phyloP scores from a whole-genome alignment of 2,113 vertebrate genomes.

The Rostratula benghalensis region DNA sequence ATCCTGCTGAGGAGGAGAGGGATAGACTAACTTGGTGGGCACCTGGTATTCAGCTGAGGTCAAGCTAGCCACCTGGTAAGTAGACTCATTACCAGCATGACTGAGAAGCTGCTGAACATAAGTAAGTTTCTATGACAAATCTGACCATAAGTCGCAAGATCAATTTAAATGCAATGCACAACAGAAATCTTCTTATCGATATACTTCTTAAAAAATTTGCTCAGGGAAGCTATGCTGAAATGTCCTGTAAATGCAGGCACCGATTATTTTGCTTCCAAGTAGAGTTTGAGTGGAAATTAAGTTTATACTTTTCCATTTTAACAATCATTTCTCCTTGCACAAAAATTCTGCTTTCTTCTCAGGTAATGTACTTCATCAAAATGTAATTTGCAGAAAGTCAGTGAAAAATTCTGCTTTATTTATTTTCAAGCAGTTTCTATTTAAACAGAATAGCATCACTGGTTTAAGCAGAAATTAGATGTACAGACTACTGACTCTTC shows the following conservation, averaged over 20 bases:
- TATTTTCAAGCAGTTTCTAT: neutral
- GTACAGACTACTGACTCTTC: neutral
- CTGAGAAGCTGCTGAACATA: neutral
- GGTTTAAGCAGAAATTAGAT: neutral
- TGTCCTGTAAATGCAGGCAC: neutral
- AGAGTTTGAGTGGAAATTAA: neutral
- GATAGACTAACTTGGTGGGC: neutral
- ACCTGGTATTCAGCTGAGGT: neutral
- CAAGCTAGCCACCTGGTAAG: neutral
- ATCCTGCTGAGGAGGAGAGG: neutral
- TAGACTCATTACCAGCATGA: neutral
- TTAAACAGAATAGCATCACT: neutral
- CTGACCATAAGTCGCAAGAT: neutral
- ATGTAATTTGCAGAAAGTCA: neutral
- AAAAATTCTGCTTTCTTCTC: neutral
- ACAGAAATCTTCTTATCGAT: neutral
- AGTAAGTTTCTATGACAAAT: neutral
- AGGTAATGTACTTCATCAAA: neutral
- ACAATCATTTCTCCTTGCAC: neutral
- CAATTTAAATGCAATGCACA: neutral
- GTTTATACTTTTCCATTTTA: neutral
- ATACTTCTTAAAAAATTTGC: neutral
- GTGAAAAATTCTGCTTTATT: neutral
- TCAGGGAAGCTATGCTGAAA: neutral
- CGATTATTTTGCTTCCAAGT: neutral